Evolutionary conservation across 2,888 invertebrate genomes (phyloP), one percentile per base, ranked within the genome.

Genomic region (Cryptocheilus praepositus): DNA sequence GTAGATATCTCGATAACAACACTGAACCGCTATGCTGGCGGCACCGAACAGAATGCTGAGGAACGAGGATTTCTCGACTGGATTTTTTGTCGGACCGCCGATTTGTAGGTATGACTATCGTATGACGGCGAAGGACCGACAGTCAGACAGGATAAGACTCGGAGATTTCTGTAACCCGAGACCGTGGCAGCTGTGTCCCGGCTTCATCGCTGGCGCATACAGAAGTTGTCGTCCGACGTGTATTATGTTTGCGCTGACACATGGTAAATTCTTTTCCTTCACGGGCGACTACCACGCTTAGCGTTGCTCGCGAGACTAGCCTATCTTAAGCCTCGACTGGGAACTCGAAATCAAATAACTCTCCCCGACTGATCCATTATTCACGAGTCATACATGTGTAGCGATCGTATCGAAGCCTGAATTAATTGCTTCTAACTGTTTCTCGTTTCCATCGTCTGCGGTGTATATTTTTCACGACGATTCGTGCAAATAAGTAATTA

Each of bases 141-240:
- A 56, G 64, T 67, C 71, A 64, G 67, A 73, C 69, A 64, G 76
- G 74, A 76, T 67, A 65, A 79, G 79, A 76, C 70, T 76, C 60
- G 44, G 74, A 80, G 81, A 80, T 80, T 81, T 78, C 59, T 64
- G 83, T 77, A 83, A 84, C 76, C 61, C 54, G 78, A 84, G 76
- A 81, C 84, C 68, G 49, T 56, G 63, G 56, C 83, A 84, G 81
- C 83, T 83, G 83, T 60, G 77, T 70, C 74, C 77, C 61, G 61
- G 46, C 59, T 18, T 53, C 53, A 22, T 53, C 53, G 22, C 8
- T 22, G 22, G 21, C 25, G 3, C 13, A 11, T 36, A 22, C 53
- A 19, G 22, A 19, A 22, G 22, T 25, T 22, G 22, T 21, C 22
- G 19, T 53, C 7, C 49, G 49, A 49, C 49, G 49, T 36, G 36